These are phyloP conservation scores for Brachionus paranguensis DNA, from an alignment of 1,140 invertebrate genomes.

Conservation along the genomic window DNA sequence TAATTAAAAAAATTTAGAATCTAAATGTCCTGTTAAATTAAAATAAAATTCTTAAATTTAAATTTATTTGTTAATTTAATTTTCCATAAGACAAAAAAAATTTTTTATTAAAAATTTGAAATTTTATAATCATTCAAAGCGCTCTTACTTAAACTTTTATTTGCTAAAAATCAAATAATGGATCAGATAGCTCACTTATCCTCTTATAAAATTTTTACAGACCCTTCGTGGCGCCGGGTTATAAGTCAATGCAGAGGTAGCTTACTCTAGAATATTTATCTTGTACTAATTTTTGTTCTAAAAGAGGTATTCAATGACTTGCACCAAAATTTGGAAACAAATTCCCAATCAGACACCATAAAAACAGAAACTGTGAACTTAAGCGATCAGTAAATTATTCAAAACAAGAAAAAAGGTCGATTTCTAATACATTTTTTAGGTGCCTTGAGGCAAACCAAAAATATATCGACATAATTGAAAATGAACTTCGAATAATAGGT, in stretches of 20 bases:
- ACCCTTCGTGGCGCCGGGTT: constrained; percentile 3
- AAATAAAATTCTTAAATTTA: no score
- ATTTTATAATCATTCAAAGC: background rate
- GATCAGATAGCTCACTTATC: background rate
- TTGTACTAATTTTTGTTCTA: background rate
- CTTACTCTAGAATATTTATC: background rate
- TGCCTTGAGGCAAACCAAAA: constrained; percentile 34
- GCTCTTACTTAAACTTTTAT: background rate
- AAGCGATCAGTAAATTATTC: constrained; percentile 16
- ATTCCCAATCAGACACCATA: background rate
- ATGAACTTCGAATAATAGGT: background rate
- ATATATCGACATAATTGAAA: constrained; percentile 23
- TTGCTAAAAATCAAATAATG: background rate
- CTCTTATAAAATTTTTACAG: background rate
- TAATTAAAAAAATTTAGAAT: no score
- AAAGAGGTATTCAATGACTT: constrained; percentile 24
- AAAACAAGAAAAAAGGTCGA: background rate
- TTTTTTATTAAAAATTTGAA: no score
- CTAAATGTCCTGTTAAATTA: no score
- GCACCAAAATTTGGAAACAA: background rate
- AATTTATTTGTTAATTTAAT: no score
- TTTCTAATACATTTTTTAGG: background rate
- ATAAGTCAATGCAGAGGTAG: constrained; percentile 28
- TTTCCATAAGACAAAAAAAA: no score
- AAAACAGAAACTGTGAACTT: background rate